These are phyloP conservation scores for Phalera bucephala DNA, from an alignment of 2,888 invertebrate genomes.

Conservation along the genomic window DNA sequence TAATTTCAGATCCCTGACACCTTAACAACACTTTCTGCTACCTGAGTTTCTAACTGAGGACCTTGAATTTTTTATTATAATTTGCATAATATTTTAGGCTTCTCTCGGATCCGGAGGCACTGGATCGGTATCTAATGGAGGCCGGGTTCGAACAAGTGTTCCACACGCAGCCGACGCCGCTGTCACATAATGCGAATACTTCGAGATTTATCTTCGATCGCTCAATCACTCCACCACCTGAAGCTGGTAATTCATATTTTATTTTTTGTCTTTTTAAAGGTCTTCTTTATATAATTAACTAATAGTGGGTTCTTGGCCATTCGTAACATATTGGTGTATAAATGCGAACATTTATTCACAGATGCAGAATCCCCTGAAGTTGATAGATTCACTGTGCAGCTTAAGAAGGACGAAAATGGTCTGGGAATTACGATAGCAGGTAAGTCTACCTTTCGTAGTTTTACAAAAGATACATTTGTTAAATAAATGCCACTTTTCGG, in stretches of 20 bases:
- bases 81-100: conserved; percentile 76
- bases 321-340: too few relatives aligned
- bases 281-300: too few relatives aligned
- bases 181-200: conserved; percentile 38
- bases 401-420: conserved; percentile 96
- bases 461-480: too few relatives aligned
- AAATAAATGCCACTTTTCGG: too few relatives aligned
- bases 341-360: conserved; percentile 33
- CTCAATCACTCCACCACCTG: conserved; percentile 67
- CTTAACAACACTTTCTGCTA: too few relatives aligned
- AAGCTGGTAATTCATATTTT: too few relatives aligned
- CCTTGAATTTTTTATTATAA: too few relatives aligned
- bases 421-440: conserved; percentile 97
- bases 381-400: conserved; percentile 96
- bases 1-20: too few relatives aligned
- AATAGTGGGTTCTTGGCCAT: too few relatives aligned
- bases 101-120: conserved; percentile 92
- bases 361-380: conserved; percentile 93
- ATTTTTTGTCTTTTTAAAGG: too few relatives aligned
- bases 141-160: conserved; percentile 91
- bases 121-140: conserved; percentile 93
- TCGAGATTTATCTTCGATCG: conserved; percentile 69
- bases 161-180: conserved; percentile 77
- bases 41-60: too few relatives aligned
- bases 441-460: conserved; percentile 25